phyloP scores from a whole-genome alignment of 2,888 invertebrate species.

The Sipunculus nudus region DNA sequence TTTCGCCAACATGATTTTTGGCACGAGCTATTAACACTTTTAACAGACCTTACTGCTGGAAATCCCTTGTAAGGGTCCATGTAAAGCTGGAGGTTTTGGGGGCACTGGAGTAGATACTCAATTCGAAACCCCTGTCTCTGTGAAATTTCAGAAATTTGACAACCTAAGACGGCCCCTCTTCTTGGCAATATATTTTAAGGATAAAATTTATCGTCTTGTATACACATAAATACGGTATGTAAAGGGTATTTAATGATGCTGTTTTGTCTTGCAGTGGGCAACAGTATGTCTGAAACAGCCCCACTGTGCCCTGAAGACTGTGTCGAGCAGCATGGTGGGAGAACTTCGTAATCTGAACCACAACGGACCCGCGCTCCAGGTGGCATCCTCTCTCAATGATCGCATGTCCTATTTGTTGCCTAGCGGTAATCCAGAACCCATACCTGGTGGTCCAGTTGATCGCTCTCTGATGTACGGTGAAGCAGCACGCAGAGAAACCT shows the following conservation, averaged over 20 bases:
- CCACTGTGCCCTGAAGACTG: conserved; percentile 80
- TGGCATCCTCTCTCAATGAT: conserved; percentile 89
- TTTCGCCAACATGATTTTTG: no score
- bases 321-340: conserved; percentile 81
- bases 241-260: neutral
- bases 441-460: conserved; percentile 57
- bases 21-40: no score
- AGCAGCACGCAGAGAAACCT: conserved; percentile 88
- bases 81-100: no score
- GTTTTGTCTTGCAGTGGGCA: conserved; percentile 79
- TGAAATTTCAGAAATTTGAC: no score
- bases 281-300: conserved; percentile 85
- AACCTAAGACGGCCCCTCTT: no score
- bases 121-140: no score
- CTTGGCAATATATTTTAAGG: no score
- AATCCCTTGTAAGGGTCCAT: no score
- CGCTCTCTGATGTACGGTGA: conserved; percentile 84
- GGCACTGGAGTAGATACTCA: no score
- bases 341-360: conserved; percentile 80
- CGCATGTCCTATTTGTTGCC: conserved; percentile 69
- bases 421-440: conserved; percentile 3
- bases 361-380: conserved; percentile 85
- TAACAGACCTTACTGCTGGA: no score
- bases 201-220: no score
- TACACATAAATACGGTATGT: no score